Conservation (phyloP, 2,113 vertebrate species). For the Microtus richardsoni region DNA sequence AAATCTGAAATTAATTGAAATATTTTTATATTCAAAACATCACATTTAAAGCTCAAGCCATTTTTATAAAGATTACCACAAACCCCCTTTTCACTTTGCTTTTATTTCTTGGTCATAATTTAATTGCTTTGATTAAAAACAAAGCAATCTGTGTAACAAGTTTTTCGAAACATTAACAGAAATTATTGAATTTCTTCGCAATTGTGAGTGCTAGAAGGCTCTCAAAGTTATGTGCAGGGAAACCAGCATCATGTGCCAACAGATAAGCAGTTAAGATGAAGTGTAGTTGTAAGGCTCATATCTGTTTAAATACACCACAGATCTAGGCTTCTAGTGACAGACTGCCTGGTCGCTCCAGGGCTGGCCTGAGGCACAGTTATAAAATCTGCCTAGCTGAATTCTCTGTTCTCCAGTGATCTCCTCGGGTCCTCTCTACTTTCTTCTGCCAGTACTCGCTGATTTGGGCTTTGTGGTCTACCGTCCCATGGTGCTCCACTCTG, state of each 20-base stretch:
- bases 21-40: background rate
- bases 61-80: background rate
- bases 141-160: background rate
- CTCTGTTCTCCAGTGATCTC: background rate
- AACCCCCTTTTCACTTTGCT: background rate
- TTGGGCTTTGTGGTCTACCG: background rate
- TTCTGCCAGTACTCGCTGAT: background rate
- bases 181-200: constrained; percentile 28
- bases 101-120: background rate
- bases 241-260: background rate
- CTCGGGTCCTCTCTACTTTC: background rate
- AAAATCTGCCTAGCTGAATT: constrained; percentile 53
- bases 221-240: background rate
- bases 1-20: constrained; percentile 15
- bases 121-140: constrained; percentile 20
- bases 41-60: background rate
- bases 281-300: constrained; percentile 22
- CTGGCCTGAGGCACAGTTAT: constrained; percentile 54
- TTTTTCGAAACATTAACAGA: constrained; percentile 10
- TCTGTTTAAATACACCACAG: constrained; percentile 43
- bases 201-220: background rate
- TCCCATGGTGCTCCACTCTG: background rate
- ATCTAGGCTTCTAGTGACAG: constrained; percentile 55
- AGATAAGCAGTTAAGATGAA: background rate
- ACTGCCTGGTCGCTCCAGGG: constrained; percentile 22